Conservation (phyloP, 2,888 invertebrate species). For the Erynnis tages region DNA sequence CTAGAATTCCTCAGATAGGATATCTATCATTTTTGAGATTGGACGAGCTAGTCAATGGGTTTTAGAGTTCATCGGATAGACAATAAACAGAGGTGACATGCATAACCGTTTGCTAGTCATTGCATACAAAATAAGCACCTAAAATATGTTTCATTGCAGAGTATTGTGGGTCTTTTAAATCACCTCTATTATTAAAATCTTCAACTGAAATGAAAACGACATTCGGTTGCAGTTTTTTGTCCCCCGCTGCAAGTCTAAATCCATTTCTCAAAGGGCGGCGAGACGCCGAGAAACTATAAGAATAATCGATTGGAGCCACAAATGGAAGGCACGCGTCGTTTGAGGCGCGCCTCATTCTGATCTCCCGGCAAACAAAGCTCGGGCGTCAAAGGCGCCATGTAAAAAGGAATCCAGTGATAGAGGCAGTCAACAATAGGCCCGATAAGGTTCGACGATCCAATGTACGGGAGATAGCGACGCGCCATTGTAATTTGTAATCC, state of each 20-base stretch:
- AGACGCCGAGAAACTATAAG: conserved; percentile 39
- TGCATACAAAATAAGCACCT: no score
- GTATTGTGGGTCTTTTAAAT: no score
- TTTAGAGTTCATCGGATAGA: no score
- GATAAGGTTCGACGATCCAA: conserved; percentile 50
- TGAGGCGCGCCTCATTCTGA: conserved; percentile 70
- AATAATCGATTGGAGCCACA: conserved; percentile 48
- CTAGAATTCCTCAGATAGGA: no score
- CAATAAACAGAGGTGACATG: no score
- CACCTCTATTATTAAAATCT: no score
- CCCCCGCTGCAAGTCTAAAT: background rate
- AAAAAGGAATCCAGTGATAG: conserved; percentile 80
- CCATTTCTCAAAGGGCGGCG: conserved; percentile 12
- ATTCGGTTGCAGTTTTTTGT: no score
- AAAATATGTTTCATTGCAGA: no score
- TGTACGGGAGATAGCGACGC: conserved; percentile 31
- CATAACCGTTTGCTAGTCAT: no score
- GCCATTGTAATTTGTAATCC: background rate
- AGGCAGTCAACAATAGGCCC: conserved; percentile 79
- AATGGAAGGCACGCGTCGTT: conserved; percentile 70
- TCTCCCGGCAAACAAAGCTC: conserved; percentile 75
- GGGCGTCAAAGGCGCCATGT: conserved; percentile 75
- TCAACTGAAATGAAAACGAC: no score
- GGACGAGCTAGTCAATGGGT: no score
- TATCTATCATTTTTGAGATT: no score